Conservation (phyloP, 2,113 vertebrate genomes). For the Pteropus alecto region DNA sequence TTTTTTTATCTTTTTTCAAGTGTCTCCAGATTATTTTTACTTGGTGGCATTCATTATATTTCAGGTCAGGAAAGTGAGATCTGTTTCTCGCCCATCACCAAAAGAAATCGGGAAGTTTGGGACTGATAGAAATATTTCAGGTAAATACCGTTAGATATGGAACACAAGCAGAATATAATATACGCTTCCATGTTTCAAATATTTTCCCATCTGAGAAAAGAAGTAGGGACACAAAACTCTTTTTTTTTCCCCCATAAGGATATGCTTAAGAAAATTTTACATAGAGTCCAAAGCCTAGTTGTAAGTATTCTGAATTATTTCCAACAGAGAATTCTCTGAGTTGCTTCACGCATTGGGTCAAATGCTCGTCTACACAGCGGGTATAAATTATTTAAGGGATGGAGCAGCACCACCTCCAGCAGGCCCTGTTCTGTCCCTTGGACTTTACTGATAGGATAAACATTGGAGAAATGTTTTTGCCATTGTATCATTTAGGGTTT, state of each 20-base stretch:
- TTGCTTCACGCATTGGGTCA: not conserved
- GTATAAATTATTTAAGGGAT: not conserved
- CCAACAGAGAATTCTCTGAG: not conserved
- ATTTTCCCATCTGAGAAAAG: conserved; percentile 18
- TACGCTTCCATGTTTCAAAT: conserved; percentile 30
- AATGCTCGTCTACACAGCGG: not conserved
- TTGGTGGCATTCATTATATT: conserved; percentile 78
- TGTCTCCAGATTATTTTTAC: conserved; percentile 80
- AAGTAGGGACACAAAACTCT: not conserved
- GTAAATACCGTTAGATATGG: conserved; percentile 51
- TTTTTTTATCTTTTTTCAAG: conserved; percentile 58
- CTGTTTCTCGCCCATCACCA: conserved; percentile 79
- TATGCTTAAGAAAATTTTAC: not conserved
- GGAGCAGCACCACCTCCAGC: not conserved
- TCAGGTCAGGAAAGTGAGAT: conserved; percentile 78
- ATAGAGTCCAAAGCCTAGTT: conserved; percentile 50
- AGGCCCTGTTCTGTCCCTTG: not conserved
- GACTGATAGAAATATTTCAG: conserved; percentile 74
- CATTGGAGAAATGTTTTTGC: not conserved
- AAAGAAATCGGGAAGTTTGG: conserved; percentile 70
- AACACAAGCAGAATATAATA: conserved; percentile 57
- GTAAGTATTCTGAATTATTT: conserved; percentile 1
- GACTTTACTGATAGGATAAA: not conserved
- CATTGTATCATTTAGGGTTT: too few relatives aligned
- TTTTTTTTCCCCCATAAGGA: not conserved